A percentile compares a stretch with the other conserved stretches of the same genome.
Evolutionary conservation across 2,888 invertebrate genomes (phyloP).

Genomic region (Eupsilia transversa): DNA sequence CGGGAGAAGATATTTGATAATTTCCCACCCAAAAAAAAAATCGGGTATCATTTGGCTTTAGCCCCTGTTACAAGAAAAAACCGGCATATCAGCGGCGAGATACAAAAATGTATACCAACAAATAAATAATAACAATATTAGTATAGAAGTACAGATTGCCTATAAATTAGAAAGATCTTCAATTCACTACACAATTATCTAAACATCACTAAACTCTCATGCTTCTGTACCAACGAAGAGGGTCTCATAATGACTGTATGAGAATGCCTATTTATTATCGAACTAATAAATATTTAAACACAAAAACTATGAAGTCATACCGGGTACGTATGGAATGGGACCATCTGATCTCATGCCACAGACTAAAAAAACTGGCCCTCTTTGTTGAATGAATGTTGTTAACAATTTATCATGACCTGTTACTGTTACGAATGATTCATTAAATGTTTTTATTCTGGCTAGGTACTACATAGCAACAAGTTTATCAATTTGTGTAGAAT

Average conservation of each 20-base stretch:
- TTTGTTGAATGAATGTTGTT: constrained; percentile 60
- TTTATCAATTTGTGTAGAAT: constrained; percentile 17
- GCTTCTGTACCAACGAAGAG: background rate
- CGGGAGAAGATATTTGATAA: too few species aligned
- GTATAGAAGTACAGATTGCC: too few species aligned
- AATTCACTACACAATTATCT: background rate
- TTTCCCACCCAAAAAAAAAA: too few species aligned
- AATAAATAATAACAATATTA: too few species aligned
- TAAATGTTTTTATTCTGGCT: constrained; percentile 21
- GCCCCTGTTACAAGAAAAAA: too few species aligned
- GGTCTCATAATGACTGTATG: constrained; percentile 28
- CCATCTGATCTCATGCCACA: constrained; percentile 51
- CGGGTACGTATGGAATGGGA: constrained; percentile 50
- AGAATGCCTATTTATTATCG: constrained; percentile 37
- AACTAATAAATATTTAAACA: constrained; percentile 55
- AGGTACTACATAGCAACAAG: constrained; percentile 38
- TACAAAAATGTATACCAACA: too few species aligned
- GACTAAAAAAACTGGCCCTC: constrained; percentile 47
- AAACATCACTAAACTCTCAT: constrained; percentile 4
- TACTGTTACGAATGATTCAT: constrained; percentile 49
- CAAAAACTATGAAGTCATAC: constrained; percentile 50
- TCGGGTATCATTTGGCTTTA: too few species aligned
- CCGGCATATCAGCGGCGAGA: too few species aligned
- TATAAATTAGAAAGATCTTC: background rate
- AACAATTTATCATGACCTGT: constrained; percentile 57